Evolutionary conservation across 2,888 invertebrate species (phyloP), one percentile per base, ranked within the genome.

Genomic region (Heliconius sara): DNA sequence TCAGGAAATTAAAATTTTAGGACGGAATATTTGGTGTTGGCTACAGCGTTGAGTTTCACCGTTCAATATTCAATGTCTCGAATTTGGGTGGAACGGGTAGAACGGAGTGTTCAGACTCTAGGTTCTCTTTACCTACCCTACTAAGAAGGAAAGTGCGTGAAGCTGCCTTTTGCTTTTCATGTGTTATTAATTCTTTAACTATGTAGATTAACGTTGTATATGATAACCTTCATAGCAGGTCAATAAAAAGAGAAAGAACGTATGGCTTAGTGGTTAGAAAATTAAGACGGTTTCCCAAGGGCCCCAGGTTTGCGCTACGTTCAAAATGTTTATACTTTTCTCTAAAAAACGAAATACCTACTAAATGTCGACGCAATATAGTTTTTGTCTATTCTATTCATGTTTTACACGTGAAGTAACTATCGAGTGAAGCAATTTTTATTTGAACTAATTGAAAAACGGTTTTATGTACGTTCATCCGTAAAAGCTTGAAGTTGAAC

Each of bases 391-490:
- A 27, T 65, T 65, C 65, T 65, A 65, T 25, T n/a, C 39, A 27
- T 25, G 25, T 70, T 25, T 25, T 25, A 43, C 68, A 39, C 13
- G 25, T 25, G 43, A 70, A 70, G 70, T 70, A 43, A 43, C 43
- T 47, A 19, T 43, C 68, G 12, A 39, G n/a, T 25, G 43, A n/a
- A 43, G 43, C 70, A 43, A 70, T 70, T 70, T 70, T 47, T 70
- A 70, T 43, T 70, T 25, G 43, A 70, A 43, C 43, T 70, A 70
- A 70, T 25, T 43, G 70, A 70, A 47, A 68, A 70, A 70, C 70
- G 43, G 43, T 43, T 67, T 67, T 67, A 39, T 70, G 43, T 70
- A 70, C 16, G 25, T 70, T 70, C 7, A 25, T 43, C 25, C 43
- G 43, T 43, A 43, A 68, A 43, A 68, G 68, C 39, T n/a, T 68